Evolutionary conservation across 1,140 invertebrate genomes (phyloP).

Genomic region (Dendroctonus ponderosae): DNA sequence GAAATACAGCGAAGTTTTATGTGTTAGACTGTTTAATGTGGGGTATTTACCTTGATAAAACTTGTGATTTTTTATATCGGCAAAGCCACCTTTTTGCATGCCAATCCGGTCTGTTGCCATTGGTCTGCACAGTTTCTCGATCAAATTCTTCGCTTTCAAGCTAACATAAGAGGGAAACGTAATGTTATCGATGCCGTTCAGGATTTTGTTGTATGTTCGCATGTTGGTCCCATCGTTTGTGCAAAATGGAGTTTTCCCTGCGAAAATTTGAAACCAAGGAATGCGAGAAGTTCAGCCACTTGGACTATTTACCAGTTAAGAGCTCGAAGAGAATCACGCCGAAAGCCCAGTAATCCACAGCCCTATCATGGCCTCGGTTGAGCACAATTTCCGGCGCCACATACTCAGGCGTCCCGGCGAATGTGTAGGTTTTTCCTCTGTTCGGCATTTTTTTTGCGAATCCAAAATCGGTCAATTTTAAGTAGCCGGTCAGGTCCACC

Average conservation of each 20-base stretch:
- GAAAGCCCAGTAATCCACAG: slow-evolving; percentile 94
- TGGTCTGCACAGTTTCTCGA: slow-evolving; percentile 84
- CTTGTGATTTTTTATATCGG: slow-evolving; percentile 91
- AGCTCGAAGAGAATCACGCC: slow-evolving; percentile 92
- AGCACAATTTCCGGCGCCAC: slow-evolving; percentile 93
- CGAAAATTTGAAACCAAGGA: no score
- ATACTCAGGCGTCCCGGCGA: slow-evolving; percentile 93
- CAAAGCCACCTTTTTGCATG: slow-evolving; percentile 85
- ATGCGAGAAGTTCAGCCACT: no score
- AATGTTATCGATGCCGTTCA: slow-evolving; percentile 86
- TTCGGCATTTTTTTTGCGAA: slow-evolving; percentile 86
- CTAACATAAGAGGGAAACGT: slow-evolving; percentile 79
- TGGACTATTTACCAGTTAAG: slow-evolving; percentile 63
- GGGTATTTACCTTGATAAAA: slow-evolving; percentile 52
- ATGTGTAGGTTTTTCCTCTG: slow-evolving; percentile 91
- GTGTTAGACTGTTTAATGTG: slow-evolving; percentile 25
- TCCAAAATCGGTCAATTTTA: slow-evolving; percentile 97
- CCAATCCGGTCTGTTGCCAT: slow-evolving; percentile 90
- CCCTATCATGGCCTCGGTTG: slow-evolving; percentile 86
- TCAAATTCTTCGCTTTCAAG: slow-evolving; percentile 76
- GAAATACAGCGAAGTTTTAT: slow-evolving; percentile 3
- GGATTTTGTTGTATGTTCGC: slow-evolving; percentile 95
- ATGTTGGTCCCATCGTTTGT: slow-evolving; percentile 83
- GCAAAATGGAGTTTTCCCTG: slow-evolving; percentile 83
- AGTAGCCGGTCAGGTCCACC: slow-evolving; percentile 81